Evolutionary conservation across 2,888 invertebrate species (phyloP).

Genomic region (Tuberolachnus salignus): DNA sequence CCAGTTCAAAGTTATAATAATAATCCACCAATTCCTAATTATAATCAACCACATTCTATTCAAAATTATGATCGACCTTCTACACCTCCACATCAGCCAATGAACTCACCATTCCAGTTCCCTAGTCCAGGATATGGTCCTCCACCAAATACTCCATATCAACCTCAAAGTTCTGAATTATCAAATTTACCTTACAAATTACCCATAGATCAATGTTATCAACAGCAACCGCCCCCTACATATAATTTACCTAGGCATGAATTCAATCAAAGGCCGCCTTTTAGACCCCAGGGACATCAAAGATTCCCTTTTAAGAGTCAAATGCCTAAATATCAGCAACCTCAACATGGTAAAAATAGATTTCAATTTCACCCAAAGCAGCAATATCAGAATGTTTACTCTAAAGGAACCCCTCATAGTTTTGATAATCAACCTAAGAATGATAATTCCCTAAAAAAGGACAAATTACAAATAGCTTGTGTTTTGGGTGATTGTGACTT

Average conservation of each 20-base stretch:
- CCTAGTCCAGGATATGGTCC: neutral
- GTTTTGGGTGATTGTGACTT: slow-evolving; percentile 41
- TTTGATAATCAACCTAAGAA: neutral
- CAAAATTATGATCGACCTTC: slow-evolving; percentile 11
- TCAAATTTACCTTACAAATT: slow-evolving; percentile 18
- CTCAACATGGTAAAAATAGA: slow-evolving; percentile 28
- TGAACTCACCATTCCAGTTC: slow-evolving; percentile 3
- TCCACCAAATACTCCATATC: slow-evolving; percentile 19
- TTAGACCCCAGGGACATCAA: slow-evolving; percentile 21
- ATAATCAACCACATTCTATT: slow-evolving; percentile 17
- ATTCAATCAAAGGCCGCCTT: slow-evolving; percentile 36
- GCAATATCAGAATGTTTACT: slow-evolving; percentile 24
- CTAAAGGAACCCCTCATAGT: slow-evolving; percentile 4
- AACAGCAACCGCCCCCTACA: slow-evolving; percentile 15
- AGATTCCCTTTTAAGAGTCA: slow-evolving; percentile 22
- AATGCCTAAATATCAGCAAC: slow-evolving; percentile 22
- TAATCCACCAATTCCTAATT: slow-evolving; percentile 13
- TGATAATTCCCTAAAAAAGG: slow-evolving; percentile 17
- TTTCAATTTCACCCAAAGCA: slow-evolving; percentile 36
- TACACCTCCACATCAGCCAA: slow-evolving; percentile 1
- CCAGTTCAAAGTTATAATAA: slow-evolving; percentile 41
- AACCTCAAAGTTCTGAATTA: slow-evolving; percentile 12
- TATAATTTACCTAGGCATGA: slow-evolving; percentile 25
- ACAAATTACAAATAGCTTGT: slow-evolving; percentile 40
- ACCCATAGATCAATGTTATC: slow-evolving; percentile 25